Conservation (phyloP, 2,113 vertebrate species). For the Gallinago paraguaiae region DNA sequence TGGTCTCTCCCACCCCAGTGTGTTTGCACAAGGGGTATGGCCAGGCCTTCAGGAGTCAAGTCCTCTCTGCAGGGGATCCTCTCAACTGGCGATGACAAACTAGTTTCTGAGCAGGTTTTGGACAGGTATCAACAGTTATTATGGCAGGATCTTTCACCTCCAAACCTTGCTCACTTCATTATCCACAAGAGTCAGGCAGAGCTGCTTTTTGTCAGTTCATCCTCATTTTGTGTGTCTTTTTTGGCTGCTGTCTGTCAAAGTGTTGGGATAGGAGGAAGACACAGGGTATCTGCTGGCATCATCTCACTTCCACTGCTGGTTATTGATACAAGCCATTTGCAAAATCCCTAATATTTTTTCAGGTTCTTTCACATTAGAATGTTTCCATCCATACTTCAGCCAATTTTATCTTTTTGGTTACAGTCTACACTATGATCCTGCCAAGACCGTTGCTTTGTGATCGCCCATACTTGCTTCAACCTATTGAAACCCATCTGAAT, state of each 20-base stretch:
- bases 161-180: background rate
- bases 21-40: background rate
- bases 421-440: background rate
- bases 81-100: background rate
- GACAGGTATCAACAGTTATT: background rate
- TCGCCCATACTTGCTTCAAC: background rate
- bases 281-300: background rate
- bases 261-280: background rate
- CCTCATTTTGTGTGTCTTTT: background rate
- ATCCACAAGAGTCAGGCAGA: background rate
- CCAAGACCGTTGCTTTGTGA: background rate
- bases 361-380: background rate
- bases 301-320: background rate
- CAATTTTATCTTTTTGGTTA: background rate
- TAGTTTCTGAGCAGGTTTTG: background rate
- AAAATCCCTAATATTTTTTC: too few relatives aligned
- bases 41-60: background rate
- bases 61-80: background rate
- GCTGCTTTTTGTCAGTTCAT: background rate
- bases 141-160: background rate
- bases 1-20: background rate
- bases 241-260: background rate
- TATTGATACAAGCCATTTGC: background rate
- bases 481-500: background rate
- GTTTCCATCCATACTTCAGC: background rate